Conservation (phyloP, 2,113 vertebrate genomes). For the Phaetusa simplex region DNA sequence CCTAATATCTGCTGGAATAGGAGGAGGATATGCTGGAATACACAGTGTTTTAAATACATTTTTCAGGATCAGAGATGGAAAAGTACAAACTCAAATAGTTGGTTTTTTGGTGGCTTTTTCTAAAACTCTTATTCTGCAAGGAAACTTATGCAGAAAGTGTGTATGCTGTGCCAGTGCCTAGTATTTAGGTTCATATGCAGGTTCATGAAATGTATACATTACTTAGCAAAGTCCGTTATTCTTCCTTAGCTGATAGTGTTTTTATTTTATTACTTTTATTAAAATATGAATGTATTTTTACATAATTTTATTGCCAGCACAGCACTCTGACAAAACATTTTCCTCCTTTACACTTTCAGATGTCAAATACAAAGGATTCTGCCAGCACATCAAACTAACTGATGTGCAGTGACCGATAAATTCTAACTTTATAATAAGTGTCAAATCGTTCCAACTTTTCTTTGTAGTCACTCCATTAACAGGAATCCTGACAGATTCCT, state of each 20-base stretch:
- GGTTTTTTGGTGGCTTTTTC: not conserved
- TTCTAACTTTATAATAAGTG: constrained; percentile 26
- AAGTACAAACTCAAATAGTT: not conserved
- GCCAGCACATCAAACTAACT: not conserved
- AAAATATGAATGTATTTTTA: not conserved
- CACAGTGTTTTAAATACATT: not conserved
- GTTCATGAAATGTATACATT: not conserved
- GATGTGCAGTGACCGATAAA: constrained; percentile 46
- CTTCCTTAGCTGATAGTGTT: not conserved
- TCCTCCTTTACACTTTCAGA: not conserved
- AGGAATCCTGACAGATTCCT: constrained; percentile 15
- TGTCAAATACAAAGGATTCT: constrained; percentile 30
- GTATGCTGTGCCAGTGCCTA: not conserved
- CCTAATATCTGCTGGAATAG: not conserved
- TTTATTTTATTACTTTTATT: not conserved
- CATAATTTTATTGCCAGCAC: not conserved
- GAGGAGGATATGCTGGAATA: not conserved
- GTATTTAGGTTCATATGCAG: not conserved
- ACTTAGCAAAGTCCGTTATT: not conserved
- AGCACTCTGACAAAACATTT: not conserved
- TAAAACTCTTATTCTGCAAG: not conserved
- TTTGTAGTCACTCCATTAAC: constrained; percentile 53
- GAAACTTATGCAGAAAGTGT: not conserved
- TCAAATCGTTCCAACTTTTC: constrained; percentile 1
- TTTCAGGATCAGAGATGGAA: not conserved